Evolutionary conservation across 1,140 invertebrate genomes (phyloP).

Genomic region (Mactra quadrangularis): DNA sequence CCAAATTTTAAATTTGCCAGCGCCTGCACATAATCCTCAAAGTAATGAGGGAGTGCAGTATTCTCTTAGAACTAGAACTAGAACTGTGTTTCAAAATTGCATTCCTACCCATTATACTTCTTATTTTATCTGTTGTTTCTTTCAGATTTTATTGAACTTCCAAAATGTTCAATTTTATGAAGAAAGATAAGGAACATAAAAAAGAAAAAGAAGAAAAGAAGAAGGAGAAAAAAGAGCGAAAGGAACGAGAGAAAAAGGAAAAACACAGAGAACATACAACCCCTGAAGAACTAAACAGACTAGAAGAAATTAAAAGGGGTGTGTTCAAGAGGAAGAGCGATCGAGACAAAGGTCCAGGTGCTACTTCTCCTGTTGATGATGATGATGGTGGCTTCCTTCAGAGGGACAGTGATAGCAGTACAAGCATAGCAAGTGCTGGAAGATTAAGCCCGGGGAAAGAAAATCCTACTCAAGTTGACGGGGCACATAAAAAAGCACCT

Average conservation of each 20-base stretch:
- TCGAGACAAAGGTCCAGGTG: slow-evolving; percentile 60
- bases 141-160: background rate
- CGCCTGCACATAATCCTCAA: too few relatives aligned
- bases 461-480: slow-evolving; percentile 50
- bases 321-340: slow-evolving; percentile 78
- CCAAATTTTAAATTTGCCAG: too few relatives aligned
- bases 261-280: slow-evolving; percentile 89
- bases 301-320: slow-evolving; percentile 83
- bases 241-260: slow-evolving; percentile 86
- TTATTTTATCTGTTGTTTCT: too few relatives aligned
- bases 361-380: slow-evolving; percentile 39
- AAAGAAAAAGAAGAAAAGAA: slow-evolving; percentile 92
- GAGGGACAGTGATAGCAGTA: slow-evolving; percentile 75
- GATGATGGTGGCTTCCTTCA: slow-evolving; percentile 61
- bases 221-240: slow-evolving; percentile 90
- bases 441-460: slow-evolving; percentile 71
- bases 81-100: too few relatives aligned
- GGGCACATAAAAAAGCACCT: slow-evolving; percentile 60
- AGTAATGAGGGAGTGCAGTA: too few relatives aligned
- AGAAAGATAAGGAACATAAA: slow-evolving; percentile 89
- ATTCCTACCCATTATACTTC: too few relatives aligned
- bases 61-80: too few relatives aligned
- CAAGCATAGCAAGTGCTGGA: slow-evolving; percentile 67
- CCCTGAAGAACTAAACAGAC: slow-evolving; percentile 80
- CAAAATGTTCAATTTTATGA: slow-evolving; percentile 83